phyloP scores from a whole-genome alignment of 2,888 invertebrate genomes.

The Nomada lathburiana region DNA sequence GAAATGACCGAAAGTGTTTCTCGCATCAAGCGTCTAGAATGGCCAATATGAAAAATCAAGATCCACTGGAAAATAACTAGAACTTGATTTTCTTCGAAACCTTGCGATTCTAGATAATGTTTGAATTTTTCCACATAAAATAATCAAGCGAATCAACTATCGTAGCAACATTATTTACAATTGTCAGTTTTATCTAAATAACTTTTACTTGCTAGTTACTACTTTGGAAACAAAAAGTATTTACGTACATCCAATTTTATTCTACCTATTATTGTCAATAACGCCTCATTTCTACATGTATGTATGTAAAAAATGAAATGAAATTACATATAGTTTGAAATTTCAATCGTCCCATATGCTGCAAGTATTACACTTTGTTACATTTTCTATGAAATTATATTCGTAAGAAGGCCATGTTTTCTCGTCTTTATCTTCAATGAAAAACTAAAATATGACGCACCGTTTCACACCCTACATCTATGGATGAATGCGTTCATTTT shows the following conservation, averaged over 20 bases:
- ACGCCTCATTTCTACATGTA: not conserved
- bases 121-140: no score
- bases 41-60: slow-evolving; percentile 29
- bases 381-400: not conserved
- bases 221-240: not conserved
- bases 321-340: not conserved
- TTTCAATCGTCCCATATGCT: not conserved
- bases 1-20: slow-evolving; percentile 59
- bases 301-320: not conserved
- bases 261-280: not conserved
- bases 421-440: not conserved
- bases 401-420: not conserved
- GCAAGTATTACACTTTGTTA: not conserved
- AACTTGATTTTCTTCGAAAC: not conserved
- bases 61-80: slow-evolving; percentile 30
- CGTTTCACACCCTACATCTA: not conserved
- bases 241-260: not conserved
- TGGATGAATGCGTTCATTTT: not conserved
- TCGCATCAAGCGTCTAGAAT: slow-evolving; percentile 21
- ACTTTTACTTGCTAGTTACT: not conserved
- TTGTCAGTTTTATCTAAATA: not conserved
- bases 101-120: not conserved
- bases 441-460: slow-evolving; percentile 6
- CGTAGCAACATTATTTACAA: not conserved
- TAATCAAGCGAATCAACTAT: not conserved